These are phyloP conservation scores for Conus ventricosus DNA, from an alignment of 1,140 invertebrate species.

Conservation along the genomic window DNA sequence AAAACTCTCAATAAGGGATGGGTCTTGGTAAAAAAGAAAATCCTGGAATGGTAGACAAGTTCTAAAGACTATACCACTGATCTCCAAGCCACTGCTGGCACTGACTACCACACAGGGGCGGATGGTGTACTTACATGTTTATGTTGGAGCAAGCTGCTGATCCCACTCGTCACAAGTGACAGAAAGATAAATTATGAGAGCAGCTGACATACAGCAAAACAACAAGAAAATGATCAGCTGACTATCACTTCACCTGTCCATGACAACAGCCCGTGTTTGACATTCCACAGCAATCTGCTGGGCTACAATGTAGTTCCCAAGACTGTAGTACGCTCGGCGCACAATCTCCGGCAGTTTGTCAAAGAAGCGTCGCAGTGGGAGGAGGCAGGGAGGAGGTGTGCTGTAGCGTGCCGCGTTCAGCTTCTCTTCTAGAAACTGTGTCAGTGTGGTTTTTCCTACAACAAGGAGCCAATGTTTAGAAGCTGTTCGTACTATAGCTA, in stretches of 20 bases:
- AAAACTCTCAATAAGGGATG: no score
- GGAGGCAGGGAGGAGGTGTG: conserved; percentile 57
- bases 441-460: conserved; percentile 65
- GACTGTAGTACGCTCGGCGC: conserved; percentile 59
- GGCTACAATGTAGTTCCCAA: conserved; percentile 66
- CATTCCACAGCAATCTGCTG: conserved; percentile 56
- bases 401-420: conserved; percentile 49
- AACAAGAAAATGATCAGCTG: no score
- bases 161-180: no score
- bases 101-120: no score
- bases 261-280: conserved; percentile 55
- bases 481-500: background rate
- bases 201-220: no score
- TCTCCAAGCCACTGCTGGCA: no score
- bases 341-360: conserved; percentile 61
- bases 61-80: no score
- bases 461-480: background rate
- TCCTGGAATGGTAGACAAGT: no score
- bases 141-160: no score
- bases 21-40: no score
- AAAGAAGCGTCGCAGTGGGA: conserved; percentile 53
- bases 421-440: conserved; percentile 52
- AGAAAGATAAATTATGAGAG: no score
- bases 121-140: no score
- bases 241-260: conserved; percentile 58